Conservation (phyloP, 2,113 vertebrate genomes). For the Pituophis catenifer region DNA sequence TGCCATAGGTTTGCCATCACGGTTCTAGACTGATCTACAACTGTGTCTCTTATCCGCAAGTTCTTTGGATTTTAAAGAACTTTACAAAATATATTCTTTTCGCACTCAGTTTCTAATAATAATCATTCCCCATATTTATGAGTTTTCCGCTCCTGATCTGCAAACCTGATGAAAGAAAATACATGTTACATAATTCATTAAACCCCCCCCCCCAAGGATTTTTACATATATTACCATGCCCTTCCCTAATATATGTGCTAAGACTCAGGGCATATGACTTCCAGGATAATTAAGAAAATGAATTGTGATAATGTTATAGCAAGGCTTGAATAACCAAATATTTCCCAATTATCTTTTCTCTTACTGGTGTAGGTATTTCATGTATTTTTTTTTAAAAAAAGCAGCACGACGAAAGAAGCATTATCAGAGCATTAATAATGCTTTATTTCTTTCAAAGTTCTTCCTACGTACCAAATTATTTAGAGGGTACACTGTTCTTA, state of each 20-base stretch:
- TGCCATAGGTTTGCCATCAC: too few relatives aligned
- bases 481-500: not conserved
- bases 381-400: not conserved
- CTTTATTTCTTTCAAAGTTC: not conserved
- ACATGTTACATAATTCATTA: conserved; percentile 45
- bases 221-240: conserved; percentile 29
- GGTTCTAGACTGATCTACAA: not conserved
- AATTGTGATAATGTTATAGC: conserved; percentile 36
- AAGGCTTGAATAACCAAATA: conserved; percentile 26
- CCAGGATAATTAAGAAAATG: conserved; percentile 46
- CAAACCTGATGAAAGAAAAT: conserved; percentile 39
- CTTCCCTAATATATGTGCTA: conserved; percentile 14
- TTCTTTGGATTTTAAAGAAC: not conserved
- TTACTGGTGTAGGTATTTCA: not conserved
- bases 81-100: not conserved
- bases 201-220: conserved; percentile 23
- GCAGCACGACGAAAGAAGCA: not conserved
- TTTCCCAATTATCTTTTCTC: not conserved
- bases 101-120: conserved; percentile 1
- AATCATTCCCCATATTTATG: conserved; percentile 37
- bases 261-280: conserved; percentile 33
- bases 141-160: conserved; percentile 42
- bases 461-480: not conserved
- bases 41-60: not conserved
- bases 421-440: not conserved